Conservation (phyloP, 2,888 invertebrate species). For the Agrotis ipsilon region DNA sequence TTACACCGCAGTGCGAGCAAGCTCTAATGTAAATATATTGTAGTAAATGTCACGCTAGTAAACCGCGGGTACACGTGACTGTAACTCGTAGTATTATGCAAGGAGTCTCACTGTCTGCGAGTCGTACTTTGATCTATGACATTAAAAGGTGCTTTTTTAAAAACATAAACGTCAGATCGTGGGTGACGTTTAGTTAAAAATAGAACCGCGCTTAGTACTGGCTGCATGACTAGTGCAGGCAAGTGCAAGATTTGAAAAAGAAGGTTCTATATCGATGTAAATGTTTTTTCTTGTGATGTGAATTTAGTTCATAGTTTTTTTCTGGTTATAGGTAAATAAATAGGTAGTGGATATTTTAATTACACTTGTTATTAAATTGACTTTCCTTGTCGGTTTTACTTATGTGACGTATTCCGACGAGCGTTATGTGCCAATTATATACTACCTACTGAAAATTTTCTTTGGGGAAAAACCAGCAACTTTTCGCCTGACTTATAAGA, state of each 20-base stretch:
- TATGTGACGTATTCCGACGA: background rate
- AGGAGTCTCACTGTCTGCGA: conserved; percentile 17
- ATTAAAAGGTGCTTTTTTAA: background rate
- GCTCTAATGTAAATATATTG: background rate
- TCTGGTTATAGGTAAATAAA: no score
- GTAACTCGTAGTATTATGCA: conserved; percentile 25
- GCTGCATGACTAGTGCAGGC: background rate
- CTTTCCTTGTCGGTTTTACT: background rate
- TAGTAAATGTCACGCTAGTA: conserved; percentile 30
- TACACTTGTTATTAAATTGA: background rate
- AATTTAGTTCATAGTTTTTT: background rate
- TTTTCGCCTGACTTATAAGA: conserved; percentile 4
- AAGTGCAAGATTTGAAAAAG: background rate
- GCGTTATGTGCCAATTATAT: background rate
- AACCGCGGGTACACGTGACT: conserved; percentile 29
- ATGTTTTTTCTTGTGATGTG: no score
- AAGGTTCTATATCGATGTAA: background rate
- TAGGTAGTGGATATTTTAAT: background rate
- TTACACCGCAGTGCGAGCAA: conserved; percentile 34
- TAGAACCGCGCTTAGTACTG: no score
- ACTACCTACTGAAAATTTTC: background rate
- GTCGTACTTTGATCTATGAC: conserved; percentile 28
- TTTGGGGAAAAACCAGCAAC: background rate
- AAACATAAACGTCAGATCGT: background rate
- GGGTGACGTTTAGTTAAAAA: no score